These are phyloP conservation scores for Hirundo rustica DNA, from an alignment of 2,797 vertebrate genomes.

Conservation along the genomic window DNA sequence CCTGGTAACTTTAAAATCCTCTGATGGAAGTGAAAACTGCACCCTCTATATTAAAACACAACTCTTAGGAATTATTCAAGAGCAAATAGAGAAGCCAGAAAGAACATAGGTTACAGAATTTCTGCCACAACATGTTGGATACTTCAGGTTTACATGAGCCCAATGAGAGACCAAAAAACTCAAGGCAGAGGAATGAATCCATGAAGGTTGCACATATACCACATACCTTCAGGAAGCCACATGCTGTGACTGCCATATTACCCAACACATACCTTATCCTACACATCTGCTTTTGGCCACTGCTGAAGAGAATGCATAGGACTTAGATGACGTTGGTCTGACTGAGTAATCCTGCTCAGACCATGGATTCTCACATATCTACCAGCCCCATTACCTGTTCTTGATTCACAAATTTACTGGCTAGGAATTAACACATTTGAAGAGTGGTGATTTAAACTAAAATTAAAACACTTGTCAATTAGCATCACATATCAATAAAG, in stretches of 20 bases:
- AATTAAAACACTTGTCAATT: background rate
- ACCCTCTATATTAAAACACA: background rate
- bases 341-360: background rate
- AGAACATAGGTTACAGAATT: background rate
- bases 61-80: background rate
- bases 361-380: background rate
- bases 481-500: background rate
- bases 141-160: background rate
- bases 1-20: background rate
- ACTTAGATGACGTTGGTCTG: background rate
- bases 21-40: background rate
- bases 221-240: background rate
- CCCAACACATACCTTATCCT: background rate
- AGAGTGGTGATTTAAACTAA: background rate
- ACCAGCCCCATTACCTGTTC: background rate
- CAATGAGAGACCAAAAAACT: background rate
- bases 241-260: background rate
- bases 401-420: background rate
- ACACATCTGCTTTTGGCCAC: background rate
- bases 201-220: background rate
- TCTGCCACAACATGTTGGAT: background rate
- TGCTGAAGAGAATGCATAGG: background rate
- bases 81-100: background rate
- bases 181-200: background rate
- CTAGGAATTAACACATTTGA: background rate